These are phyloP conservation scores for Drusus annulatus DNA, from an alignment of 1,140 invertebrate genomes.

Conservation along the genomic window DNA sequence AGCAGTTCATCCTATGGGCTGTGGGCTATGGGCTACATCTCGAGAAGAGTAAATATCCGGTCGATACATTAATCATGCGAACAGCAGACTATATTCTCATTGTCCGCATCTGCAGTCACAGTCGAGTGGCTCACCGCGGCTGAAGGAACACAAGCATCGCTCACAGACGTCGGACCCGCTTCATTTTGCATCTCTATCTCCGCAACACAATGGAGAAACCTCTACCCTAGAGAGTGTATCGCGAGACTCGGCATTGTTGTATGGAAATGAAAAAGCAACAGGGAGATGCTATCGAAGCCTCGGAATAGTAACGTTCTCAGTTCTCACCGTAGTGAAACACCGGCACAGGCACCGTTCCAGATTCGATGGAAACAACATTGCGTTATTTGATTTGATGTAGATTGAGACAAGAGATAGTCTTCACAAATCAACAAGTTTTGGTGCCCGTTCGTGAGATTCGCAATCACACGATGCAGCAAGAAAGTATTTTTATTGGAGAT, in stretches of 20 bases:
- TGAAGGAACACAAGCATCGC: not conserved
- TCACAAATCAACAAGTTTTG: constrained; percentile 10
- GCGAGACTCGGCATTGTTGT: constrained; percentile 37
- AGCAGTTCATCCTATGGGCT: not conserved
- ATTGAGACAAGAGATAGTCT: constrained; percentile 7
- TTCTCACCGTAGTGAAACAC: too few relatives aligned
- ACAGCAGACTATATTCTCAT: constrained; percentile 19
- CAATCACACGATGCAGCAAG: not conserved
- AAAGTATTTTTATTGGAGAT: not conserved
- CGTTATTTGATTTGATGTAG: constrained; percentile 5
- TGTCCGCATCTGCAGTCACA: constrained; percentile 32
- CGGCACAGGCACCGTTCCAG: constrained; percentile 10
- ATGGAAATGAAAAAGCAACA: constrained; percentile 23
- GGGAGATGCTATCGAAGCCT: constrained; percentile 35
- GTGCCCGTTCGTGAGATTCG: constrained; percentile 6
- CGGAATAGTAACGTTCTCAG: not conserved
- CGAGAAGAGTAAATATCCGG: not conserved
- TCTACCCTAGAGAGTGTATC: constrained; percentile 10
- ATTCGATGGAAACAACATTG: constrained; percentile 19
- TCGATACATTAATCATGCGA: constrained; percentile 13
- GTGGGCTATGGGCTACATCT: not conserved
- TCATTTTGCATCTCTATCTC: constrained; percentile 38
- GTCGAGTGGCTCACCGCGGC: constrained; percentile 14
- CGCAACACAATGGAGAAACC: constrained; percentile 43
- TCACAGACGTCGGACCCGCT: not conserved